These are phyloP conservation scores for Chionis minor DNA, from an alignment of 2,113 vertebrate species.

Conservation along the genomic window DNA sequence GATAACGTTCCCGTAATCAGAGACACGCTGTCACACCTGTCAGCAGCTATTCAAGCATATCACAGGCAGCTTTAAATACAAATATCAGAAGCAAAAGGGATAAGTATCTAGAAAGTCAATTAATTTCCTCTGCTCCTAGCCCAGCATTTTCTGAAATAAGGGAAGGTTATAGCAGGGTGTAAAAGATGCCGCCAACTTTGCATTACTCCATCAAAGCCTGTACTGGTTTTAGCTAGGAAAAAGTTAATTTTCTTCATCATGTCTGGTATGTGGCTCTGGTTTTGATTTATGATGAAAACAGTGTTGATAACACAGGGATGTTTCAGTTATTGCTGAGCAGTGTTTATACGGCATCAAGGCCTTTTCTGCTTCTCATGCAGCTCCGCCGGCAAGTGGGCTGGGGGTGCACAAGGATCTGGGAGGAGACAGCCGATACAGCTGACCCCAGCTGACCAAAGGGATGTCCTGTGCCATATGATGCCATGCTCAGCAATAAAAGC, in stretches of 20 bases:
- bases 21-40: not conserved
- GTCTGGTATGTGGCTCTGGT: not conserved
- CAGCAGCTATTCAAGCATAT: not conserved
- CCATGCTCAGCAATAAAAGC: not conserved
- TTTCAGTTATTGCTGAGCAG: not conserved
- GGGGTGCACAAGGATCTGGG: not conserved
- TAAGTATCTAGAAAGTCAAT: not conserved
- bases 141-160: not conserved
- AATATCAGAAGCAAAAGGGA: not conserved
- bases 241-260: not conserved
- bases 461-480: not conserved
- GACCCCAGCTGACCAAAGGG: not conserved
- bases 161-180: not conserved
- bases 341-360: not conserved
- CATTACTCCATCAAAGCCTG: not conserved
- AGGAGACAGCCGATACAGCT: not conserved
- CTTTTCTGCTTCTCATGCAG: not conserved
- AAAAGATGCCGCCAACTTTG: not conserved
- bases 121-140: not conserved
- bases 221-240: not conserved
- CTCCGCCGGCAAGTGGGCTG: not conserved
- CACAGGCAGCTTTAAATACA: not conserved
- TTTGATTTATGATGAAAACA: not conserved
- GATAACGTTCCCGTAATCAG: not conserved
- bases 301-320: not conserved